Evolutionary conservation across 2,113 vertebrate species (phyloP), one percentile per base, ranked within the genome.

Genomic region (Camarhynchus parvulus): DNA sequence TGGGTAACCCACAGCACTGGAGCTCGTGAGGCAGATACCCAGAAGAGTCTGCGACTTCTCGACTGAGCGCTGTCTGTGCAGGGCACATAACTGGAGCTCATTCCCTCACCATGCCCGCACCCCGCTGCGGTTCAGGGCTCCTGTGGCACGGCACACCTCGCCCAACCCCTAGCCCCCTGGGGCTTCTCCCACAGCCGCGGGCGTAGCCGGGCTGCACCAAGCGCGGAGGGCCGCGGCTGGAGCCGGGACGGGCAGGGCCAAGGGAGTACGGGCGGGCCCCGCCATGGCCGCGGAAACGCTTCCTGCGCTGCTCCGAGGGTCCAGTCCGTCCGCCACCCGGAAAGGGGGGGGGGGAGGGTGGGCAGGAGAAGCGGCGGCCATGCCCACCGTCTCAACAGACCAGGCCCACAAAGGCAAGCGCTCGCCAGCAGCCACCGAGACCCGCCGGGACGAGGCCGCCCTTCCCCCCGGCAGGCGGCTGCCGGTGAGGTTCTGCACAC

Each of bases 71-170:
- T 4, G 42, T 7, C 33, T 18, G 28, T 20, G 35, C 75, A 6
- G 17, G 0, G 6, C 47, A 2, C 4, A 7, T 1, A 16, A 42
- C 66, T 18, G 6, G 2, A 28, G 21, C 44, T 19, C 7, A 23
- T 9, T 69, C 18, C 19, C 44, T 7, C 33, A 1, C 66, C 11
- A 30, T 2, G 33, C 46, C 59, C 2, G 56, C 62, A 35, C 11
- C 41, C 46, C 15, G 3, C 61, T 6, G 70, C 23, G 12, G 20
- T 33, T 69, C 77, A 4, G 15, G 33, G 62, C 53, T 82, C 46
- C 61, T 3, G 39, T 5, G 30, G 39, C 47, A 70, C 30, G 16
- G 52, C 62, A 42, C 25, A 22, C 24, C 41, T 37, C 24, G 42
- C 30, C 30, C 63, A 24, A 31, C 31, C 23, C 13, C 13, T 41